Conservation (phyloP, 2,113 vertebrate species). For the Lampris incognitus region DNA sequence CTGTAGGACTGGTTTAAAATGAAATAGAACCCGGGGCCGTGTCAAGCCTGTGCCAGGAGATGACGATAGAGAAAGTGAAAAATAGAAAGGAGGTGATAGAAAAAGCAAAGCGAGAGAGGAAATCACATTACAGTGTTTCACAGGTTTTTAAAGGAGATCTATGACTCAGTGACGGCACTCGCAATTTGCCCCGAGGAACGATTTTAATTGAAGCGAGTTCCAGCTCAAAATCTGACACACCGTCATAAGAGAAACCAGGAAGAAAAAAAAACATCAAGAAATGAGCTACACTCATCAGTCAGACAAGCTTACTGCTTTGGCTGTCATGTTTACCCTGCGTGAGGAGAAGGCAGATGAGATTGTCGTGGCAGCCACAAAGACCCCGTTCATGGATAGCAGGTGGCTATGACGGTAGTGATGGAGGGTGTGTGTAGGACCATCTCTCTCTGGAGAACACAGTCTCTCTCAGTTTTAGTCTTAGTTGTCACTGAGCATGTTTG, state of each 20-base stretch:
- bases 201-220: constrained; percentile 62
- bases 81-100: constrained; percentile 10
- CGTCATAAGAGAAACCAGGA: constrained; percentile 44
- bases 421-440: constrained; percentile 32
- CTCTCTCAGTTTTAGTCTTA: constrained; percentile 70
- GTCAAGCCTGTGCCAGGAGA: neutral
- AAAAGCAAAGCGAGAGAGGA: constrained; percentile 5
- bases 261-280: constrained; percentile 40
- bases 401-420: constrained; percentile 53
- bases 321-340: constrained; percentile 53
- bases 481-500: constrained; percentile 43
- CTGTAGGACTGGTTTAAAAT: constrained; percentile 5
- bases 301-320: constrained; percentile 56
- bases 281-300: constrained; percentile 63
- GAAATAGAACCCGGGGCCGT: neutral
- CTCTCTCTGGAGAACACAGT: constrained; percentile 60
- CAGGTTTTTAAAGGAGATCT: constrained; percentile 39
- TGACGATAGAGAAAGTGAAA: neutral
- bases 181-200: constrained; percentile 35
- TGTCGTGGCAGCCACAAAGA: constrained; percentile 77
- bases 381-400: constrained; percentile 77
- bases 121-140: constrained; percentile 25
- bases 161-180: constrained; percentile 31
- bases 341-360: constrained; percentile 74
- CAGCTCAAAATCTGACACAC: constrained; percentile 42